A percentile compares a stretch with the other conserved stretches of the same genome.
Evolutionary conservation across 2,113 vertebrate species (phyloP).

Genomic region (Pelecanoides urinatrix): DNA sequence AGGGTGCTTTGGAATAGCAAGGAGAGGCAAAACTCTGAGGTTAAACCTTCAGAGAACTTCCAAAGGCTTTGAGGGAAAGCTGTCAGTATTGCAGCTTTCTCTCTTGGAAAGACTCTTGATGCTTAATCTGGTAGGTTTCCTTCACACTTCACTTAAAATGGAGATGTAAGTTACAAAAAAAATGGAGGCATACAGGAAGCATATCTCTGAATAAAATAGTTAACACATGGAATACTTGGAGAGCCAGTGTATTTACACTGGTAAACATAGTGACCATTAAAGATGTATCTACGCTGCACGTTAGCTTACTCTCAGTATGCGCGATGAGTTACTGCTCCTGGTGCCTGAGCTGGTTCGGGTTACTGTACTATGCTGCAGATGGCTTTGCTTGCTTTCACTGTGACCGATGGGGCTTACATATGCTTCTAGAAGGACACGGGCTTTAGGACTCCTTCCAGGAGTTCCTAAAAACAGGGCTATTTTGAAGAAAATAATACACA

Average conservation of each 20-base stretch:
- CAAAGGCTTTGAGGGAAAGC: not conserved
- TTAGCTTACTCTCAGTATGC: not conserved
- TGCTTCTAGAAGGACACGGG: not conserved
- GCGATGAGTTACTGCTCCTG: not conserved
- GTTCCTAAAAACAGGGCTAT: not conserved
- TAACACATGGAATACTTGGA: not conserved
- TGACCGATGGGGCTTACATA: not conserved
- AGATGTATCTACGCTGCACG: not conserved
- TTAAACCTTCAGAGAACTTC: not conserved
- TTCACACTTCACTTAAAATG: not conserved
- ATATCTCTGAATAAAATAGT: accelerated
- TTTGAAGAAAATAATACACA: not conserved
- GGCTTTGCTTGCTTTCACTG: not conserved
- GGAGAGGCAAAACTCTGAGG: not conserved
- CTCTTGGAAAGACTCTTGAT: not conserved
- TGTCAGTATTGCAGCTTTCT: not conserved
- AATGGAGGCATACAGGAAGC: too few species aligned
- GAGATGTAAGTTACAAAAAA: not conserved
- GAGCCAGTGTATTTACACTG: not conserved
- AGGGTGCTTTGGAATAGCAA: not conserved
- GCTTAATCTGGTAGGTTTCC: not conserved
- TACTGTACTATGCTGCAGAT: not conserved
- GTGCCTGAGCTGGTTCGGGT: not conserved
- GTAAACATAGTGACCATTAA: not conserved
- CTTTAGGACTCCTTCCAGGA: not conserved